A percentile compares a stretch with the other conserved stretches of the same genome.
phyloP scores from a whole-genome alignment of 2,797 vertebrate genomes.

The Rhabdomys pumilio region DNA sequence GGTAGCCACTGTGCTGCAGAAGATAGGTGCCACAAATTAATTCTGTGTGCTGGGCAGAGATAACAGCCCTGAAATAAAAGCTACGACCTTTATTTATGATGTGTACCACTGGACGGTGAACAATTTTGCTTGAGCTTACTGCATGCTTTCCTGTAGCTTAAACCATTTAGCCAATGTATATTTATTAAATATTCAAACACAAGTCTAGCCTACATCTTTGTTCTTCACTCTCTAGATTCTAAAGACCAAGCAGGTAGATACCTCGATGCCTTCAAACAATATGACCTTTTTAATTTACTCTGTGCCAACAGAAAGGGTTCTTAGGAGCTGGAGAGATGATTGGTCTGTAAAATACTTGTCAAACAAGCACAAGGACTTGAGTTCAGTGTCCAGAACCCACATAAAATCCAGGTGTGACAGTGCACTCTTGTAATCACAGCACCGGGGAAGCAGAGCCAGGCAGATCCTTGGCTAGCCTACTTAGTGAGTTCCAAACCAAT shows the following conservation, averaged over 20 bases:
- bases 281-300: background rate
- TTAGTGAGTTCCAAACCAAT: background rate
- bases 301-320: too few relatives aligned
- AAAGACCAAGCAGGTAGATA: background rate
- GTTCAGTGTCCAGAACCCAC: background rate
- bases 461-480: background rate
- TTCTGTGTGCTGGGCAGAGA: background rate
- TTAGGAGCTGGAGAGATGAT: background rate
- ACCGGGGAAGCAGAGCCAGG: background rate
- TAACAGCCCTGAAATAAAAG: background rate
- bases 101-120: too few relatives aligned
- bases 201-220: too few relatives aligned
- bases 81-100: background rate
- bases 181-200: background rate
- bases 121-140: fast-evolving
- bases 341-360: background rate
- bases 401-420: background rate
- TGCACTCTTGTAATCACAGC: background rate
- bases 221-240: background rate
- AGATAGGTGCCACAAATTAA: background rate
- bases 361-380: background rate
- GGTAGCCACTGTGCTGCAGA: background rate
- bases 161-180: background rate
- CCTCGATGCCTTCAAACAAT: background rate
- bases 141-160: background rate